A percentile compares a stretch with the other conserved stretches of the same genome.
Conservation (phyloP, 2,113 vertebrate genomes). For the Amia ocellicauda region DNA sequence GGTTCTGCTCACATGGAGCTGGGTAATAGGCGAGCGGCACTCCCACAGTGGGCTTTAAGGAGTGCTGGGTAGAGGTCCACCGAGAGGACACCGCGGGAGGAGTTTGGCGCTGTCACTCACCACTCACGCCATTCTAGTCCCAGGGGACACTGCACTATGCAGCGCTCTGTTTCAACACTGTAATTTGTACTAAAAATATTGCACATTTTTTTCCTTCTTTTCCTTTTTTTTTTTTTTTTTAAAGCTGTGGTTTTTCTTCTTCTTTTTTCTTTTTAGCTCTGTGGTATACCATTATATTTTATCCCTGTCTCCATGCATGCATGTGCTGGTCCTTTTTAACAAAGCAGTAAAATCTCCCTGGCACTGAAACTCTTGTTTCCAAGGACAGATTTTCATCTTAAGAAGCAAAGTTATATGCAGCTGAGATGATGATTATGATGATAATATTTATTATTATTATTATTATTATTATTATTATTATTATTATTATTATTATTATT, state of each 20-base stretch:
- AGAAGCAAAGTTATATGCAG: no score
- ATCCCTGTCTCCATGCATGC: constrained; percentile 61
- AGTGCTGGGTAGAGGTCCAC: constrained; percentile 48
- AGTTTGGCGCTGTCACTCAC: constrained; percentile 60
- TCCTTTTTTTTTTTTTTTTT: constrained; percentile 60
- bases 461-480: no score
- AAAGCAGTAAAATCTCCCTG: no score
- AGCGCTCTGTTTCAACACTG: constrained; percentile 71
- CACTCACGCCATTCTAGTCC: constrained; percentile 73
- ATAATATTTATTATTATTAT: no score
- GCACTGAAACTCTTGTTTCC: no score
- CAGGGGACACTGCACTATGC: constrained; percentile 65
- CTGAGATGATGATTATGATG: no score
- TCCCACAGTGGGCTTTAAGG: constrained; percentile 8
- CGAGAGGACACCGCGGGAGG: constrained; percentile 61
- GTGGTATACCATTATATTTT: constrained; percentile 68
- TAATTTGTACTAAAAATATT: constrained; percentile 82
- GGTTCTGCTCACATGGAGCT: constrained; percentile 5
- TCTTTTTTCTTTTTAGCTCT: constrained; percentile 55
- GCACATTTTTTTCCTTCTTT: constrained; percentile 71
- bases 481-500: no score
- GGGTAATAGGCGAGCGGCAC: neutral
- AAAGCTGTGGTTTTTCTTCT: constrained; percentile 60
- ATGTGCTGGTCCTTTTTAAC: constrained; percentile 32
- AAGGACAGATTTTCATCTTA: no score